Evolutionary conservation across 2,888 invertebrate genomes (phyloP).

Genomic region (Microplitis manilae): DNA sequence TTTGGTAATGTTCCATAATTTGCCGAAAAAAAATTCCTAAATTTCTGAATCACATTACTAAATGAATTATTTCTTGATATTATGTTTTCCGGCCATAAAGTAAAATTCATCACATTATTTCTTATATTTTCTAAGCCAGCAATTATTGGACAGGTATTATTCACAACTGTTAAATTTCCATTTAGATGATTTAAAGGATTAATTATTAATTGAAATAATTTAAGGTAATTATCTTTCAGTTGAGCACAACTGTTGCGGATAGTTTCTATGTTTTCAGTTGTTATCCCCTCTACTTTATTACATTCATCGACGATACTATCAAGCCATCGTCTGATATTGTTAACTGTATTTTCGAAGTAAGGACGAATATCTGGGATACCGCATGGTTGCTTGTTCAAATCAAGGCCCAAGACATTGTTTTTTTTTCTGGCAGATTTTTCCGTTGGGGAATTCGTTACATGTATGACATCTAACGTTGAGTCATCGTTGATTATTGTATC

Average conservation of each 20-base stretch:
- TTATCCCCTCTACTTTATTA: background rate
- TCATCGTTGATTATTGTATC: background rate
- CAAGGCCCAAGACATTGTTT: too few relatives aligned
- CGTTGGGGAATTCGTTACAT: background rate
- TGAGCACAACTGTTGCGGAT: background rate
- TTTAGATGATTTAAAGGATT: background rate
- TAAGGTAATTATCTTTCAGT: background rate
- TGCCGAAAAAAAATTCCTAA: background rate
- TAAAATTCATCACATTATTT: background rate
- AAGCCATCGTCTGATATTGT: background rate
- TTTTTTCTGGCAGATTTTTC: background rate
- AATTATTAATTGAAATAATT: background rate
- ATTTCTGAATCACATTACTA: background rate
- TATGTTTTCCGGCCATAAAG: background rate
- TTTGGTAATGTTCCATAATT: background rate
- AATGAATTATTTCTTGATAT: background rate
- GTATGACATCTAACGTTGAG: background rate
- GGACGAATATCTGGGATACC: background rate
- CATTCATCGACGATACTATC: background rate
- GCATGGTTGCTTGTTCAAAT: background rate
- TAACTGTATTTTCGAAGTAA: background rate
- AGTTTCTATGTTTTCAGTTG: background rate
- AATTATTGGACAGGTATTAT: background rate
- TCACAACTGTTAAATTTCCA: background rate
- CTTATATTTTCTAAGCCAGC: background rate